These are phyloP conservation scores for Ophioderma brevispina DNA, from an alignment of 35 echinoderm and acorn worm genomes.

Conservation along the genomic window DNA sequence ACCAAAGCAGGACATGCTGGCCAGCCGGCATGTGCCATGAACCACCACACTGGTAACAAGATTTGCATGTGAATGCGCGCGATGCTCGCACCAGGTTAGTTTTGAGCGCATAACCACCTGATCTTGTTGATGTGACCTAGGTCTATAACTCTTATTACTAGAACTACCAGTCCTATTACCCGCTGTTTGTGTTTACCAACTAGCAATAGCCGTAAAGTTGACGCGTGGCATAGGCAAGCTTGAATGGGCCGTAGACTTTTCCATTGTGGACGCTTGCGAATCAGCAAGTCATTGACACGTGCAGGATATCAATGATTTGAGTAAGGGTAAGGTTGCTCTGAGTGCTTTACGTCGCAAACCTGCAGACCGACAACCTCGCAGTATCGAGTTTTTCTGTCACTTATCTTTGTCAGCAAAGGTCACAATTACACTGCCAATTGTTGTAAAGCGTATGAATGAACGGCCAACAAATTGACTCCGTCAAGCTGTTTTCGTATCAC, in stretches of 20 bases:
- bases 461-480: slow-evolving; percentile 5
- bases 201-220: no score
- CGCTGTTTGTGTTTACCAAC: no score
- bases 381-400: slow-evolving; percentile 20
- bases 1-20: slow-evolving; percentile 6
- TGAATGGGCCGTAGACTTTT: background rate
- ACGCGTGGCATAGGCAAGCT: no score
- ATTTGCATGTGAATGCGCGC: background rate
- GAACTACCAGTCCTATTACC: background rate
- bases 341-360: background rate
- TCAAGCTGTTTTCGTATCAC: slow-evolving; percentile 14
- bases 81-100: background rate
- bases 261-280: background rate
- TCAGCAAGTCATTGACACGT: no score
- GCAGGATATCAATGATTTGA: background rate
- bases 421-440: background rate
- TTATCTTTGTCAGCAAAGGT: background rate
- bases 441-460: slow-evolving; percentile 33
- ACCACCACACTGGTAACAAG: slow-evolving; percentile 12
- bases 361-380: slow-evolving; percentile 7
- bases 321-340: background rate
- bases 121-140: background rate
- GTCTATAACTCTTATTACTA: background rate
- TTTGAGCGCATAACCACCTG: background rate
- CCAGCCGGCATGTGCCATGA: background rate